Evolutionary conservation across 2,888 invertebrate genomes (phyloP), one percentile per base, ranked within the genome.

Genomic region (Microctonus brassicae): DNA sequence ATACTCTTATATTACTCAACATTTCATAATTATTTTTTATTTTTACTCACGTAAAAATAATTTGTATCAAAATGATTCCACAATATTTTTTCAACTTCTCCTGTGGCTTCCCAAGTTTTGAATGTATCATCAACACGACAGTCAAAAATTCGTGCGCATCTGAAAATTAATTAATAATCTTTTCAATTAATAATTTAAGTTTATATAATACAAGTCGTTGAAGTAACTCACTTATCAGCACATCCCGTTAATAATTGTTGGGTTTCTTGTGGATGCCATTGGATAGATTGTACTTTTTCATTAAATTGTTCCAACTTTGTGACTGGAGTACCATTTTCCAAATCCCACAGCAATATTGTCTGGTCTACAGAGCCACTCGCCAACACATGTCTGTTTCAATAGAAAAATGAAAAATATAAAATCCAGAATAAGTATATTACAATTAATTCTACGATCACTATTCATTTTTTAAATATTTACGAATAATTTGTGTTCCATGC

Each of bases 291-390:
- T 0, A 97, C 94, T 88, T 96, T 96, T 80, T 96, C 95, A 60
- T 91, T 88, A 83, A 95, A 97, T 36, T 91, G 91, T 68, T 88
- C 89, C 6, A 97, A 89, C 72, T 92, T 94, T 0, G 94, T 94
- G 67, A 94, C 94, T 0, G 95, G 93, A 73, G 89, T 89, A 10
- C 94, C 93, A 78, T 92, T 91, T 79, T 96, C 94, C 83, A 99
- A 89, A 88, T 99, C 98, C 99, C 99, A 99, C 0, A 99, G 86
- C 24, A 95, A 89, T 5, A 96, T 93, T 1, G 94, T 94, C 79
- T 91, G 90, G 88, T 99, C 99, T 0, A 95, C 98, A 0, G 97
- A 98, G 0, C 94, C 97, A 88, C 97, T 97, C 0, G 97, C 97
- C 75, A 99, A 84, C 36, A 98, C 92, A 85, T 98, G 96, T 34